These are phyloP conservation scores for Oplegnathus fasciatus DNA, from an alignment of 2,113 vertebrate species.

Conservation along the genomic window DNA sequence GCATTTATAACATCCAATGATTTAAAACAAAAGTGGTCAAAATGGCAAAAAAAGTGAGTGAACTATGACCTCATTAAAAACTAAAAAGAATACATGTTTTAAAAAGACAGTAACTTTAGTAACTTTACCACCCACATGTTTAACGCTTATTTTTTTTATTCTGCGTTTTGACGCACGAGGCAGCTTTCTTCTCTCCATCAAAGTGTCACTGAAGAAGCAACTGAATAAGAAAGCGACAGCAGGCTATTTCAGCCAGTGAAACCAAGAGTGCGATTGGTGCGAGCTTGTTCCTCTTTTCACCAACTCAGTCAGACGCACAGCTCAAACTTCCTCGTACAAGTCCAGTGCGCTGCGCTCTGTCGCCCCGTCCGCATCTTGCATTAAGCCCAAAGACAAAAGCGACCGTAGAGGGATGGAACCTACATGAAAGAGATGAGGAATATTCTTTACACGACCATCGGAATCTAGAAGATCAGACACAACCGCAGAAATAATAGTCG, in stretches of 20 bases:
- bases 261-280: constrained; percentile 11
- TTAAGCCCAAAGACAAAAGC: not conserved
- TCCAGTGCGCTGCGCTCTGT: constrained; percentile 22
- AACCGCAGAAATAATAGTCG: not conserved
- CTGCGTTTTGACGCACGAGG: not conserved
- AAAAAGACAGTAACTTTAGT: not conserved
- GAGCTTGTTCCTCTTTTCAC: constrained; percentile 66
- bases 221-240: not conserved
- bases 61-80: not conserved
- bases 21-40: not conserved
- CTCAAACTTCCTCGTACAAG: constrained; percentile 68
- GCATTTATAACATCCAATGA: not conserved
- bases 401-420: constrained; percentile 42
- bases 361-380: constrained; percentile 25
- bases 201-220: not conserved
- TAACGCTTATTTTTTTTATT: not conserved
- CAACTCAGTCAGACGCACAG: constrained; percentile 24
- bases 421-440: constrained; percentile 55
- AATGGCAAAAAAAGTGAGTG: not conserved
- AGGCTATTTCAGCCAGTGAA: constrained; percentile 23
- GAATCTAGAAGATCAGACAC: not conserved
- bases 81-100: not conserved
- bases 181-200: not conserved
- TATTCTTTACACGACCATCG: not conserved
- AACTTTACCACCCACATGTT: not conserved